phyloP scores from a whole-genome alignment of 2,888 invertebrate genomes.

The Spodoptera exigua region DNA sequence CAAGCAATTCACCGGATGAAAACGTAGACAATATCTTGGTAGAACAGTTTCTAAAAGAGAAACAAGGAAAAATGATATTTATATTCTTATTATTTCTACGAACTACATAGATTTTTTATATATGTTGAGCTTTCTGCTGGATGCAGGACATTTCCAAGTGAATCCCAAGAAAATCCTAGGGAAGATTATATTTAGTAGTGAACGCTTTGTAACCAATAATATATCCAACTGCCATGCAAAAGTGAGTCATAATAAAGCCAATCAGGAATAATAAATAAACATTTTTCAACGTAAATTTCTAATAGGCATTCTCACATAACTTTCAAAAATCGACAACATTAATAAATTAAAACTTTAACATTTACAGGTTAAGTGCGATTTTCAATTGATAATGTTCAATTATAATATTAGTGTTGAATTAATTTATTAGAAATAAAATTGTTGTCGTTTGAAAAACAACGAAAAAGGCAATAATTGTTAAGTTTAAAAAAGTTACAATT shows the following conservation, averaged over 20 bases:
- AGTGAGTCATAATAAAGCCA: too few species aligned
- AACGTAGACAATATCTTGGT: conserved; percentile 2
- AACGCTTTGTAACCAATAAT: too few species aligned
- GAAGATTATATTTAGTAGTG: too few species aligned
- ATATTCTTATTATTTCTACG: neutral
- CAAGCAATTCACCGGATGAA: conserved; percentile 7
- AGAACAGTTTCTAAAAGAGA: neutral
- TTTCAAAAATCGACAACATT: conserved; percentile 9
- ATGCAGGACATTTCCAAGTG: too few species aligned
- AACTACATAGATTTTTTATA: too few species aligned
- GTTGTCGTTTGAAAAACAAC: conserved; percentile 59
- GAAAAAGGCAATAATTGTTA: conserved; percentile 75
- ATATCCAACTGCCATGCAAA: too few species aligned
- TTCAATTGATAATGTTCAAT: conserved; percentile 59
- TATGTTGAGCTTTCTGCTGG: too few species aligned
- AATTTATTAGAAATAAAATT: conserved; percentile 41
- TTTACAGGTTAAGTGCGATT: conserved; percentile 43
- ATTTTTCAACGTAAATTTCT: too few species aligned
- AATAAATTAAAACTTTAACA: conserved; percentile 13
- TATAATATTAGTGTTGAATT: conserved; percentile 59
- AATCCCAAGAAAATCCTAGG: too few species aligned
- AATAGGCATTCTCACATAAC: neutral
- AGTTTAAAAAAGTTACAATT: conserved; percentile 61
- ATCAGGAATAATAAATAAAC: too few species aligned
- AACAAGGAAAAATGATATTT: neutral